Evolutionary conservation across 2,888 invertebrate species (phyloP).

Genomic region (Thymelicus lineola): DNA sequence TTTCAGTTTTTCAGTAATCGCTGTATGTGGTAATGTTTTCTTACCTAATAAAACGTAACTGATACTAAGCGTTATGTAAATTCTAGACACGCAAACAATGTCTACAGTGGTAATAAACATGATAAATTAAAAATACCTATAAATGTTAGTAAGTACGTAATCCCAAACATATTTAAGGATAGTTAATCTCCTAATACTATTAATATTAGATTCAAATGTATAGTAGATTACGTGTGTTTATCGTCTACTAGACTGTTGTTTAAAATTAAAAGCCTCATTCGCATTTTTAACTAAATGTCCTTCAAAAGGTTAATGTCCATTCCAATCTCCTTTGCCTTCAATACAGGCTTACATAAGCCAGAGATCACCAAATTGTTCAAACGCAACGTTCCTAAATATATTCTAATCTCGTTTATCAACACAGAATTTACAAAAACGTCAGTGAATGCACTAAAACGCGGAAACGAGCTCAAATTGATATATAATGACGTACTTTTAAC

Average conservation of each 20-base stretch:
- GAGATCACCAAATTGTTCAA: not conserved
- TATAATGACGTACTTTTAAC: conserved; percentile 13
- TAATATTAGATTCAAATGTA: not conserved
- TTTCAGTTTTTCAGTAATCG: conserved; percentile 37
- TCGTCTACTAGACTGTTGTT: conserved; percentile 1
- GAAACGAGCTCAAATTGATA: conserved; percentile 13
- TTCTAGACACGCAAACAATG: conserved; percentile 35
- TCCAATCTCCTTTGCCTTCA: not conserved
- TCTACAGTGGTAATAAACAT: conserved; percentile 1
- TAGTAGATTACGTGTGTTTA: not conserved
- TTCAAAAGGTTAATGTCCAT: not conserved
- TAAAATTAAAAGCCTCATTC: not conserved
- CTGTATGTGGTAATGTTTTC: conserved; percentile 60
- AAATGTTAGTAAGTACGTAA: not conserved
- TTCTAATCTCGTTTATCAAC: conserved; percentile 39
- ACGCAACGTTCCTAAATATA: not conserved
- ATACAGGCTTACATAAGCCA: not conserved
- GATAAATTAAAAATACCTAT: not conserved
- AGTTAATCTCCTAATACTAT: not conserved
- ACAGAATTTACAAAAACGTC: not conserved
- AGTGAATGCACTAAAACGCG: conserved; percentile 12
- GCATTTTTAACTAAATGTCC: not conserved
- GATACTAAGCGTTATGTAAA: conserved; percentile 53
- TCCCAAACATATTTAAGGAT: too few species aligned
- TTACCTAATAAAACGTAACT: conserved; percentile 71